These are phyloP conservation scores for Amphipoea oculea DNA, from an alignment of 2,888 invertebrate species.

Conservation along the genomic window DNA sequence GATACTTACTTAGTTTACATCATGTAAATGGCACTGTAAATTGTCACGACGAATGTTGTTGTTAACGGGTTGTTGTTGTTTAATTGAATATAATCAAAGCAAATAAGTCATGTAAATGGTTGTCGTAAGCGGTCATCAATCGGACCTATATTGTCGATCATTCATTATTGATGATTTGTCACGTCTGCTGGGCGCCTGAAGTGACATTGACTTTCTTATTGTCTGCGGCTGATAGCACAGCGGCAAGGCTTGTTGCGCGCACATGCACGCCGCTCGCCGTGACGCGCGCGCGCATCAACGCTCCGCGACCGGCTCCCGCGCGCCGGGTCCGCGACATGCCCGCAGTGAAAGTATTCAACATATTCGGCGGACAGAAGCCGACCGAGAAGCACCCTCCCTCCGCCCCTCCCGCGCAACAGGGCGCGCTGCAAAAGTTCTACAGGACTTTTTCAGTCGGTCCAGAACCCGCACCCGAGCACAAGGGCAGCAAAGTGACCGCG, in stretches of 20 bases:
- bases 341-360: constrained; percentile 90
- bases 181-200: constrained; percentile 77
- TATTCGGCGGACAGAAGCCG: constrained; percentile 90
- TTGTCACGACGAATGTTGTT: constrained; percentile 2
- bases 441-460: constrained; percentile 88
- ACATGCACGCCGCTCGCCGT: constrained; percentile 87
- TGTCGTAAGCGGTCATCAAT: constrained; percentile 46
- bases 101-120: constrained; percentile 36
- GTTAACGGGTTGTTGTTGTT: constrained; percentile 39
- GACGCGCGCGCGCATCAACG: constrained; percentile 88
- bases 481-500: constrained; percentile 87
- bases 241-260: constrained; percentile 68
- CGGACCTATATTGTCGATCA: constrained; percentile 51
- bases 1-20: constrained; percentile 4
- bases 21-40: constrained; percentile 24
- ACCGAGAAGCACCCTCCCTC: constrained; percentile 83
- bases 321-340: constrained; percentile 89
- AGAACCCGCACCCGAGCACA: constrained; percentile 82
- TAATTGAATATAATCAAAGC: constrained; percentile 49
- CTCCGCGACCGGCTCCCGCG: constrained; percentile 84
- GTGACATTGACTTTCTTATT: constrained; percentile 89
- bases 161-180: constrained; percentile 77
- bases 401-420: constrained; percentile 79
- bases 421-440: constrained; percentile 88
- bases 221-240: constrained; percentile 80